Conservation (phyloP, 2,888 invertebrate genomes). For the Drosophila emarginata region DNA sequence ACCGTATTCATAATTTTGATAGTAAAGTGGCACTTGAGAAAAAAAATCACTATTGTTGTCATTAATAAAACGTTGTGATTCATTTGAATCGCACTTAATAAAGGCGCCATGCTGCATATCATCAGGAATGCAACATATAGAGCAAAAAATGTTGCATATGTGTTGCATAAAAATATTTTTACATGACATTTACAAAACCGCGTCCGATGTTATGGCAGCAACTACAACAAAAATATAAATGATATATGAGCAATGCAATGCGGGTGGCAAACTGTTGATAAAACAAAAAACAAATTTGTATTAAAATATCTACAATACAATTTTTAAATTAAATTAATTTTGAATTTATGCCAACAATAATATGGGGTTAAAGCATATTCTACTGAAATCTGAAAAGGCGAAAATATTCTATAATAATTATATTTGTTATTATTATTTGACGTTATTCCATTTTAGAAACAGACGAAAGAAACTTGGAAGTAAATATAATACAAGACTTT, state of each 20-base stretch:
- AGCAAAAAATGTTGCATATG: background rate
- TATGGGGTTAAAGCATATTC: background rate
- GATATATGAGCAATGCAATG: constrained; percentile 3
- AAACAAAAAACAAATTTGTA: background rate
- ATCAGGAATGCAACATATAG: constrained; percentile 12
- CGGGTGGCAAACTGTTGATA: constrained; percentile 10
- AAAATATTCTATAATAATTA: too few relatives aligned
- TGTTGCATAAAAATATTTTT: constrained; percentile 40
- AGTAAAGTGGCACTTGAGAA: constrained; percentile 34
- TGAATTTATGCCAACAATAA: background rate
- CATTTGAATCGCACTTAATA: constrained; percentile 42
- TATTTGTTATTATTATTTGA: too few relatives aligned
- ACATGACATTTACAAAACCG: constrained; percentile 57
- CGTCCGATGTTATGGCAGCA: constrained; percentile 33
- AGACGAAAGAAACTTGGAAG: too few relatives aligned
- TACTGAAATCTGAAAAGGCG: too few relatives aligned
- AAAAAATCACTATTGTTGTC: constrained; percentile 41
- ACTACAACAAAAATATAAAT: constrained; percentile 33
- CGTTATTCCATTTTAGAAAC: too few relatives aligned
- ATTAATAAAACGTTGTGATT: constrained; percentile 63
- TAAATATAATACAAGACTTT: too few relatives aligned
- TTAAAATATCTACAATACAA: background rate
- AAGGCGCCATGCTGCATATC: constrained; percentile 13
- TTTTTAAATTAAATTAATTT: constrained; percentile 6
- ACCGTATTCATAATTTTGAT: constrained; percentile 30